Evolutionary conservation across 2,888 invertebrate species (phyloP), one percentile per base, ranked within the genome.

Genomic region (Halictus ligatus): DNA sequence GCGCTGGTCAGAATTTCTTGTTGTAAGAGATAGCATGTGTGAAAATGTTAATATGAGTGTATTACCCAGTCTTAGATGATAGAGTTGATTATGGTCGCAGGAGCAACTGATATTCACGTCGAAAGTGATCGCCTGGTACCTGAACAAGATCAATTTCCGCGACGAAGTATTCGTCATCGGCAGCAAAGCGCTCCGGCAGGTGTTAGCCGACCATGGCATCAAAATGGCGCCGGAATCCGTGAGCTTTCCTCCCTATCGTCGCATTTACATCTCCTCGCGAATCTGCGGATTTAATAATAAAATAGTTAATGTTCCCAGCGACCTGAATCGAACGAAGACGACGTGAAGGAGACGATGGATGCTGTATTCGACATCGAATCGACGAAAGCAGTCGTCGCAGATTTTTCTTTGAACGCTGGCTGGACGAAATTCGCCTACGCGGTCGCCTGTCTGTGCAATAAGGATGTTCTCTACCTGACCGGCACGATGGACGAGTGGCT

Each of bases 331-430:
- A 1, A 83, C 2, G 84, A 86, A 12, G 87, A 81, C 64, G 83
- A 87, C 25, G 0, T 79, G 7, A 2, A 10, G 0, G 72, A 46
- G 7, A 80, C 90, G 1, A 0, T 90, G 6, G 72, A 83, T 1
- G 76, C 71, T 2, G 21, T 92, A 4, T n/a, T 67, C 0, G 83
- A 89, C 50, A 73, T 84, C 40, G 85, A 90, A 1, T 87, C 90
- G 29, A 67, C 96, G 0, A 96, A 96, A 35, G 96, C 96, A 0
- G 96, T 97, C 21, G 95, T 96, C 1, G 93, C 96, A 29, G 96
- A 96, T 92, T 95, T 96, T 69, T 96, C 96, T 88, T 94, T 95
- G 72, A 95, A 95, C 89, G 92, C 96, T 8, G 96, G 96, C 88
- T 95, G 96, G 87, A 93, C 96, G 0, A 96, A 96, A 92, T 75